phyloP scores from a whole-genome alignment of 2,113 vertebrate genomes.

The Centropus unirufus region DNA sequence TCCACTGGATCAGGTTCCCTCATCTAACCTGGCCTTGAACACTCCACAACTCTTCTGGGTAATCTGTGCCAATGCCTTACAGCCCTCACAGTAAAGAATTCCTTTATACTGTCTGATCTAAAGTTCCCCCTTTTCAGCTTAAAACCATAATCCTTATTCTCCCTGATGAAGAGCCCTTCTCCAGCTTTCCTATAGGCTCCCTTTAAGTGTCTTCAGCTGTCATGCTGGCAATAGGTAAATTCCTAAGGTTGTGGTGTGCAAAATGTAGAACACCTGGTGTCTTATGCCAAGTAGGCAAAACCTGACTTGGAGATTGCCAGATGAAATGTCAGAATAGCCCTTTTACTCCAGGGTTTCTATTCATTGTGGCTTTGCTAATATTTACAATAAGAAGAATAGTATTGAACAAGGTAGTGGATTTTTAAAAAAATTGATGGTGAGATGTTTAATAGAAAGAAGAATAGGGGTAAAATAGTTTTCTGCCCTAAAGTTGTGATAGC shows the following conservation, averaged over 20 bases:
- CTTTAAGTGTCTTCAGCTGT: not conserved
- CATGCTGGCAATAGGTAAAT: accelerated
- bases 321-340: not conserved
- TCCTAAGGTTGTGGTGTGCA: accelerated
- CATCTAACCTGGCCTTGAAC: no score
- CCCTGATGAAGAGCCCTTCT: no score
- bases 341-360: accelerated
- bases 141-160: no score
- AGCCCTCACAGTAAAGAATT: no score
- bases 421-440: not conserved
- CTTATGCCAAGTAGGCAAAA: accelerated
- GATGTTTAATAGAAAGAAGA: not conserved
- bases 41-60: no score
- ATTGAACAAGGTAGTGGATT: accelerated
- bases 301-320: accelerated
- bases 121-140: no score
- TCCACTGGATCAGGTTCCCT: no score
- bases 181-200: no score
- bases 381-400: accelerated
- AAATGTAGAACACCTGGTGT: not conserved
- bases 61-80: no score
- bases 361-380: accelerated
- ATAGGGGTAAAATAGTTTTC: not conserved
- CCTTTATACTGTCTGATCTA: no score
- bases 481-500: not conserved